Conservation (phyloP, 2,888 invertebrate genomes). For the Idaea aversata region DNA sequence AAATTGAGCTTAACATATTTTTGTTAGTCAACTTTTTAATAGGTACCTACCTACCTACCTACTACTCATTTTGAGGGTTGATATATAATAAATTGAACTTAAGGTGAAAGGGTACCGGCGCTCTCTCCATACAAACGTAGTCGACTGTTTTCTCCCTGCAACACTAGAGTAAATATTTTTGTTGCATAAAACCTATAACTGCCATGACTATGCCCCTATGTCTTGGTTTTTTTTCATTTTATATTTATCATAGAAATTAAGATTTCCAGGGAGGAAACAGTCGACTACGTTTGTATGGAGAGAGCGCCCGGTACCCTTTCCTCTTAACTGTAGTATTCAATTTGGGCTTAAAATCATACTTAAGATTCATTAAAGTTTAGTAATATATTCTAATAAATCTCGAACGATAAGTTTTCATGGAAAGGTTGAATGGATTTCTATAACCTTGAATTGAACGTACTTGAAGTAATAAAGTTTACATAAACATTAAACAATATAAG, state of each 20-base stretch:
- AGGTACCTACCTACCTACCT: no score
- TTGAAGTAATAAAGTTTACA: neutral
- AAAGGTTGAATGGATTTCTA: slow-evolving; percentile 2
- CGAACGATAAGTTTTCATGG: neutral
- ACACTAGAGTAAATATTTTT: no score
- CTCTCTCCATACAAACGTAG: no score
- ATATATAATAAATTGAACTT: neutral
- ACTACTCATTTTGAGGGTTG: neutral
- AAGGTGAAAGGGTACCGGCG: no score
- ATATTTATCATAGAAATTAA: no score
- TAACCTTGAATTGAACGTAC: slow-evolving; percentile 8
- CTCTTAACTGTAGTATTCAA: neutral
- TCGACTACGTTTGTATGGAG: no score
- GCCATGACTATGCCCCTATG: no score
- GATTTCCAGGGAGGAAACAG: no score
- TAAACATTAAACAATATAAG: slow-evolving; percentile 15
- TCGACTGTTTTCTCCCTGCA: no score
- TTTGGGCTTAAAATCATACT: neutral
- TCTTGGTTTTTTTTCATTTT: no score
- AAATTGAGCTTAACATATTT: neutral
- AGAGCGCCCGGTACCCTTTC: no score
- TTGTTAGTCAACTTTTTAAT: neutral
- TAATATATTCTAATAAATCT: neutral
- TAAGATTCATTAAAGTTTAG: neutral
- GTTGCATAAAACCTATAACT: no score